Conservation (phyloP, 2,113 vertebrate species). For the Sclerurus mexicanus region DNA sequence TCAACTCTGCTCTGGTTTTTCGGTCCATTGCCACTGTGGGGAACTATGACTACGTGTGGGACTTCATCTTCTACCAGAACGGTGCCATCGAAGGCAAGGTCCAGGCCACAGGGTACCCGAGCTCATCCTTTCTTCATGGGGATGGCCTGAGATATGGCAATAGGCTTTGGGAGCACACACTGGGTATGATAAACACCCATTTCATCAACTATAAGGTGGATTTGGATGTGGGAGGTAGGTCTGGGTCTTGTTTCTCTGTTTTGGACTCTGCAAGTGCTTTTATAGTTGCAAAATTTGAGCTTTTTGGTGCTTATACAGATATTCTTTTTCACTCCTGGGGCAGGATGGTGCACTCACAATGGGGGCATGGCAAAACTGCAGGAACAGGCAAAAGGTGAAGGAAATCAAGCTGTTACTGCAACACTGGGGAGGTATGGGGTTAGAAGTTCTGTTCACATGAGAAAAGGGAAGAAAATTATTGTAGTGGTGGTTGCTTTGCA, state of each 20-base stretch:
- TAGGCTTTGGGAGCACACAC: constrained; percentile 78
- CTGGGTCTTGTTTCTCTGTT: background rate
- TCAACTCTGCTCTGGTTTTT: constrained; percentile 79
- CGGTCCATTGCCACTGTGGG: constrained; percentile 82
- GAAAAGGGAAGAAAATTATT: background rate
- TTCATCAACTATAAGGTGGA: constrained; percentile 88
- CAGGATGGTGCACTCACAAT: background rate
- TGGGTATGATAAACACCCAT: constrained; percentile 86
- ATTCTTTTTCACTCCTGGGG: accelerated
- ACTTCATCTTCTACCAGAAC: constrained; percentile 86
- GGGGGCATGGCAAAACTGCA: background rate
- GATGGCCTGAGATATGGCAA: constrained; percentile 79
- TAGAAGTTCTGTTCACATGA: background rate
- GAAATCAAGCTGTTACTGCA: background rate
- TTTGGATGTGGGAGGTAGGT: constrained; percentile 84
- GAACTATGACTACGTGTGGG: constrained; percentile 89
- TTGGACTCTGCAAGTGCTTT: accelerated
- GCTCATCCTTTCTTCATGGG: constrained; percentile 74
- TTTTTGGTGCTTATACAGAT: background rate
- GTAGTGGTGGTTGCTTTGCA: accelerated
- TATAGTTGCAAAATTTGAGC: accelerated
- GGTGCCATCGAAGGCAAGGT: constrained; percentile 87
- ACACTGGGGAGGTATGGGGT: background rate
- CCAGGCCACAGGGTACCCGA: constrained; percentile 84
- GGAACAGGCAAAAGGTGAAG: background rate